phyloP scores from a whole-genome alignment of 2,888 invertebrate genomes.

The Koerneria pararmatus region DNA sequence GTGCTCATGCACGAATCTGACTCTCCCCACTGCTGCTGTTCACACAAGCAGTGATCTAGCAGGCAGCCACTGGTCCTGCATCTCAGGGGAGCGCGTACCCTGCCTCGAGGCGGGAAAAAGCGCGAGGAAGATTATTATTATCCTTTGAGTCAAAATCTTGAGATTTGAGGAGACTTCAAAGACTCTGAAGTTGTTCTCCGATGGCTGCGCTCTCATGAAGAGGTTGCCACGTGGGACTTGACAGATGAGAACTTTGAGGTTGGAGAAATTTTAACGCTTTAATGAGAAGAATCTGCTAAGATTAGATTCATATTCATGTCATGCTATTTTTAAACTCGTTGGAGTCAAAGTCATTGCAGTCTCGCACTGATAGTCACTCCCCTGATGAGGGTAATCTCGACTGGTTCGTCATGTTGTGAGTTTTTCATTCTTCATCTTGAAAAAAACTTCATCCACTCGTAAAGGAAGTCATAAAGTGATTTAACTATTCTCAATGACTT shows the following conservation, averaged over 20 bases:
- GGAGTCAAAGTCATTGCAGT: no score
- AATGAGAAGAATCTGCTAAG: conserved; percentile 16
- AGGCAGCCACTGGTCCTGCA: no score
- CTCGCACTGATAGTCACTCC: conserved; percentile 47
- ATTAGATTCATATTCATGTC: no score
- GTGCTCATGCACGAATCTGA: no score
- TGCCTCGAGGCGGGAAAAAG: no score
- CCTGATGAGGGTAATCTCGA: conserved; percentile 58
- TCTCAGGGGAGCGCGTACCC: no score
- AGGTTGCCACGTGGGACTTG: conserved; percentile 43
- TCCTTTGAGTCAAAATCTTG: no score
- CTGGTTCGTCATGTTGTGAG: conserved; percentile 60
- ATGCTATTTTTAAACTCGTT: neutral
- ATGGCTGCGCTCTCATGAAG: conserved; percentile 59
- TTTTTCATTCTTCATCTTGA: conserved; percentile 16
- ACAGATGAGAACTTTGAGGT: conserved; percentile 58
- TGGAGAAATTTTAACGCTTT: neutral
- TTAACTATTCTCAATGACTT: neutral
- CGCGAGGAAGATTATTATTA: no score
- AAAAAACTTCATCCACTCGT: neutral
- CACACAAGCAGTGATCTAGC: no score
- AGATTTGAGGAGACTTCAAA: conserved; percentile 56
- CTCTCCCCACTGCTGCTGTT: no score
- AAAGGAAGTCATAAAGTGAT: neutral
- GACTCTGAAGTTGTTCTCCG: conserved; percentile 54